Conservation (phyloP, 23 tunicate genomes). For the Ascidia mentula region DNA sequence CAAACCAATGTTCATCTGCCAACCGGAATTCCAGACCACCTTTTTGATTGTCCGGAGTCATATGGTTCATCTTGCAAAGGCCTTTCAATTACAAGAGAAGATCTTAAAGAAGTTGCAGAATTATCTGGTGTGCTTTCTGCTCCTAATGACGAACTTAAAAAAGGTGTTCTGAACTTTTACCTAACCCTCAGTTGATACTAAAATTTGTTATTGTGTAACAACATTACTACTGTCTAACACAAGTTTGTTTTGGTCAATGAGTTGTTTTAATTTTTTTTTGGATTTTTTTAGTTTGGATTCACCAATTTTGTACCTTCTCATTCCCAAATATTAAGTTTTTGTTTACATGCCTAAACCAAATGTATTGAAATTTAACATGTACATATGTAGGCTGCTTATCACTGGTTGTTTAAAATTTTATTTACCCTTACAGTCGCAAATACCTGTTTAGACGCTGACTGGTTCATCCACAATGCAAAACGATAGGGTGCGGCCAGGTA, state of each 20-base stretch:
- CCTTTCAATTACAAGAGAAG: not conserved
- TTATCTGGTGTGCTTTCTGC: conserved; percentile 20
- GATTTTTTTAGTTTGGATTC: too few species aligned
- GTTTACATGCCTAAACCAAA: too few species aligned
- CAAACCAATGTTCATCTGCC: conserved; percentile 8
- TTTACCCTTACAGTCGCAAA: conserved; percentile 2
- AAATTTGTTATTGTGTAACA: too few species aligned
- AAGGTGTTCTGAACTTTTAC: conserved; percentile 15
- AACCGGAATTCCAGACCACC: conserved; percentile 20
- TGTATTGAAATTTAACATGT: too few species aligned
- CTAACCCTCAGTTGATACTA: conserved; percentile 11
- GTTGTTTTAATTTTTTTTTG: too few species aligned
- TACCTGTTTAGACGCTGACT: not conserved
- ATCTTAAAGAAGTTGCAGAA: conserved; percentile 3
- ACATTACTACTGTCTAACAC: too few species aligned
- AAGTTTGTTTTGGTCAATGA: too few species aligned
- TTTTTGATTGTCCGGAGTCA: conserved; percentile 7
- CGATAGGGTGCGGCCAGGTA: conserved; percentile 1
- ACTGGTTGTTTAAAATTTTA: too few species aligned
- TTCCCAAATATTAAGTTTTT: too few species aligned
- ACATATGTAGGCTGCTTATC: too few species aligned
- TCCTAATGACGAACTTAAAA: conserved; percentile 9
- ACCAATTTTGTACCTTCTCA: too few species aligned
- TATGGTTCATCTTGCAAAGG: conserved; percentile 17
- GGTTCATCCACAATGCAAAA: not conserved